phyloP scores from a whole-genome alignment of 2,797 vertebrate species.

The Margarornis squamiger region DNA sequence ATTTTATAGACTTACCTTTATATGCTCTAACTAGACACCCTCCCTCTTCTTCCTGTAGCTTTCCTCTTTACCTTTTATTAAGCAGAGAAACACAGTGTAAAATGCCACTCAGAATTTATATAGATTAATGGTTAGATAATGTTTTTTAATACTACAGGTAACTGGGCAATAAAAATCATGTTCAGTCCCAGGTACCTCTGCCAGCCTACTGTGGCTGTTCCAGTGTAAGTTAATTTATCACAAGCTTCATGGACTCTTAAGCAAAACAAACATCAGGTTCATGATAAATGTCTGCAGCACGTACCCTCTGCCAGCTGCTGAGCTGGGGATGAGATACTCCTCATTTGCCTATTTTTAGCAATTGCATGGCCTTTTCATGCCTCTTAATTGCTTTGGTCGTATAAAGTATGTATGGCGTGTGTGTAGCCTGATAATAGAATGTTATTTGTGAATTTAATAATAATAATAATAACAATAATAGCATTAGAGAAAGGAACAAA shows the following conservation, averaged over 20 bases:
- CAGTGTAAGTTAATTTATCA: not conserved
- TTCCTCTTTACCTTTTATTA: not conserved
- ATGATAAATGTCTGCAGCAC: not conserved
- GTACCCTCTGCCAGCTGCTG: not conserved
- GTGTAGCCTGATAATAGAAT: not conserved
- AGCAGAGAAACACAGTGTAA: not conserved
- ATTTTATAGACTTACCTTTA: not conserved
- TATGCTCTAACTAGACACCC: not conserved
- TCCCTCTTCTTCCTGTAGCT: not conserved
- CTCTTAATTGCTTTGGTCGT: not conserved
- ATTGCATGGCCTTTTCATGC: not conserved
- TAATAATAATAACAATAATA: not conserved
- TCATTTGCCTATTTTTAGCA: not conserved
- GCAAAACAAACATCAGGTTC: not conserved
- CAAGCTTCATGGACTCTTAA: not conserved
- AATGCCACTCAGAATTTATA: not conserved
- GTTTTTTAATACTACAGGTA: not conserved
- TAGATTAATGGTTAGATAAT: accelerated
- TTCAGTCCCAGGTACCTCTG: not conserved
- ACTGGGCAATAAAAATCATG: not conserved
- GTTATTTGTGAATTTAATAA: not conserved
- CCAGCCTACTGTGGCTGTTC: not conserved
- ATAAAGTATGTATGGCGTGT: not conserved
- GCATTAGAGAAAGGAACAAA: not conserved
- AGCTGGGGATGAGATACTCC: not conserved